Evolutionary conservation across 2,113 vertebrate genomes (phyloP).

Genomic region (Marmota flaviventris): DNA sequence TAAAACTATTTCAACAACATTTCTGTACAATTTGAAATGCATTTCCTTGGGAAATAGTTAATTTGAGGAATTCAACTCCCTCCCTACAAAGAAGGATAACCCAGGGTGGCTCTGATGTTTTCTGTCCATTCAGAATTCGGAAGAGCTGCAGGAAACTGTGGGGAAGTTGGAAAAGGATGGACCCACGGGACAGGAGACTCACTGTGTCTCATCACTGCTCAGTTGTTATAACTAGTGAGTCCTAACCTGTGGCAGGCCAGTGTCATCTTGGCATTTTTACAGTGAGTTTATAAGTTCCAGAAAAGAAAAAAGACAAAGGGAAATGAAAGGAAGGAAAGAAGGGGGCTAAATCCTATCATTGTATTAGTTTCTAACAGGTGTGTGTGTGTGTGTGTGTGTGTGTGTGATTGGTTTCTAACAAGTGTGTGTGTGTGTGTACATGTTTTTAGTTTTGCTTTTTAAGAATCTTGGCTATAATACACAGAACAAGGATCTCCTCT

Average conservation of each 20-base stretch:
- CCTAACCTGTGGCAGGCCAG: fast-evolving
- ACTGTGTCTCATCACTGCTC: fast-evolving
- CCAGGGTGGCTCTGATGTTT: too few relatives aligned
- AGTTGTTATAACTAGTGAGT: too few relatives aligned
- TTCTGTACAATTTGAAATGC: background rate
- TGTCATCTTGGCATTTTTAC: background rate
- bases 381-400: too few relatives aligned
- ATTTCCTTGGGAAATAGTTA: background rate
- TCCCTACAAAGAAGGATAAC: background rate
- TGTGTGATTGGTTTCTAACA: too few relatives aligned
- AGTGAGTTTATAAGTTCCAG: background rate
- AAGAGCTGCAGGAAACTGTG: background rate
- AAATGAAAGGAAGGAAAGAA: background rate
- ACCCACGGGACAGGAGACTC: too few relatives aligned
- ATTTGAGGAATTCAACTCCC: background rate
- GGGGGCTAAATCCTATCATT: background rate
- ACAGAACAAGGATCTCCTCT: background rate
- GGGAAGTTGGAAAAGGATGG: background rate
- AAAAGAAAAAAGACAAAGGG: background rate
- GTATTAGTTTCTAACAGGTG: background rate
- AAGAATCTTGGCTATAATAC: background rate
- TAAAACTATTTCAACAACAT: background rate
- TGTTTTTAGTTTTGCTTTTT: background rate
- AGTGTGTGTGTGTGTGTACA: fast-evolving
- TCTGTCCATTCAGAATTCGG: background rate